phyloP scores from a whole-genome alignment of 2,797 vertebrate genomes.

The Macropus fuliginosus region DNA sequence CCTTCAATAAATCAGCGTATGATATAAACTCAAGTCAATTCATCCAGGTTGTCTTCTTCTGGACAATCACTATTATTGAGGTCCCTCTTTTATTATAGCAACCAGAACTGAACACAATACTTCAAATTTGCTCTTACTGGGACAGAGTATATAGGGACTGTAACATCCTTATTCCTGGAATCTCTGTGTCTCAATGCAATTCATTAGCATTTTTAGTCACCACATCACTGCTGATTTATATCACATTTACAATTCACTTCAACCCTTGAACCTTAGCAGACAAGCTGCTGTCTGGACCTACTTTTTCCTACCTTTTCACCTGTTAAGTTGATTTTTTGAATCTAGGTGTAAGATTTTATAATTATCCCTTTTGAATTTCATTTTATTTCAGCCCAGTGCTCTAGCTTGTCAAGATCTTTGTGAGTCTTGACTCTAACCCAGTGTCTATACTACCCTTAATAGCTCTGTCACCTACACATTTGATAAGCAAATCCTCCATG shows the following conservation, averaged over 20 bases:
- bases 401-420: not conserved
- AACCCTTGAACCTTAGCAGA: not conserved
- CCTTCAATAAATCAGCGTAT: no score
- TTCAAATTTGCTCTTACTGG: no score
- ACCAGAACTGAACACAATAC: no score
- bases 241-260: not conserved
- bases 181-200: no score
- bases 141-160: no score
- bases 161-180: no score
- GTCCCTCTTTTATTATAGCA: no score
- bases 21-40: no score
- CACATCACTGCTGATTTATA: not conserved
- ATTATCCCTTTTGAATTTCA: no score
- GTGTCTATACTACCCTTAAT: not conserved
- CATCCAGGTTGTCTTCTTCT: no score
- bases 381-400: not conserved
- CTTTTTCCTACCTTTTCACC: not conserved
- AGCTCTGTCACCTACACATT: not conserved
- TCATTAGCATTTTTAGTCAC: not conserved
- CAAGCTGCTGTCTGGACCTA: not conserved
- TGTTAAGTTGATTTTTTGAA: not conserved
- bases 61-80: not conserved
- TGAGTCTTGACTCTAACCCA: not conserved
- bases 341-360: no score
- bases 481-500: not conserved